Conservation (phyloP, 2,797 vertebrate genomes). For the Mus spretus region DNA sequence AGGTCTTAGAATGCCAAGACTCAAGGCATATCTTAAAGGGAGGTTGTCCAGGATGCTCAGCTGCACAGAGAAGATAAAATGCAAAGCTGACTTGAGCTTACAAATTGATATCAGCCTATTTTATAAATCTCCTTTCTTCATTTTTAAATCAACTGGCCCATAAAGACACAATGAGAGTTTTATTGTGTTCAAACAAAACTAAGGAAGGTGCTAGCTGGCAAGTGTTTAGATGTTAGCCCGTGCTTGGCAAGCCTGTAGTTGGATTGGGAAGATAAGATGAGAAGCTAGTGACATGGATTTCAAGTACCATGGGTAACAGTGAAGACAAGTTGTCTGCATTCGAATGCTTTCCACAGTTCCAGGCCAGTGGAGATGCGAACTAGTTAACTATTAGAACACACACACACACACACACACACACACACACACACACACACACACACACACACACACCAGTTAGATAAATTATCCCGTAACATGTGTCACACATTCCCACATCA, state of each 20-base stretch:
- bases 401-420: neutral
- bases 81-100: neutral
- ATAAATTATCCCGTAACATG: neutral
- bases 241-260: rapidly evolving
- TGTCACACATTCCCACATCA: neutral
- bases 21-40: neutral
- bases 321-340: neutral
- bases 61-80: neutral
- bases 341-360: neutral
- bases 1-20: neutral
- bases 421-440: too few species aligned
- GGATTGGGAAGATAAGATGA: rapidly evolving
- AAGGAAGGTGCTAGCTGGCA: neutral
- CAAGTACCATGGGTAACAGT: neutral
- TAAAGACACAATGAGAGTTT: neutral
- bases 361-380: neutral
- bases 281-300: rapidly evolving
- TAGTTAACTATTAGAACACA: neutral
- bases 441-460: neutral
- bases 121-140: neutral
- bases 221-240: too few species aligned
- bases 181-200: neutral
- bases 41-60: too few species aligned
- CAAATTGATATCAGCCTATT: neutral
- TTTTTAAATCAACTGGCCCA: neutral